Evolutionary conservation across 2,797 vertebrate genomes (phyloP), one percentile per base, ranked within the genome.

Genomic region (Lepus townsendii): DNA sequence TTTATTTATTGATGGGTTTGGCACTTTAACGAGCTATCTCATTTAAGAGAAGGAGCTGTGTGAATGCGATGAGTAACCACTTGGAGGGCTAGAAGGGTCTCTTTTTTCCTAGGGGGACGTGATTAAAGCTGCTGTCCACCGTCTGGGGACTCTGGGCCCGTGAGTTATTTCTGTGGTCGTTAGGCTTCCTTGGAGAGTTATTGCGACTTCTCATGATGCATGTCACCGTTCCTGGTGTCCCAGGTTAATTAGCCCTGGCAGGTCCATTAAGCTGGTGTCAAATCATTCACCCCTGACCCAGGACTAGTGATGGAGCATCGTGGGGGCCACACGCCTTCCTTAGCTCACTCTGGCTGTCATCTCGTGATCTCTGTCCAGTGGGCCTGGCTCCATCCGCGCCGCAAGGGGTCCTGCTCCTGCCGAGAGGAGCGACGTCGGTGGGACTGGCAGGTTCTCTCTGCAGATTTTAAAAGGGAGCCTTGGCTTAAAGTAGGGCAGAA

Each of bases 261-360:
- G 95, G 93, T 95, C 92, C 90, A 90, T 97, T 96, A 96, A 96
- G 83, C 75, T 92, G 38, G 72, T 85, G 26, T 89, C 92, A 69
- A 79, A 92, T 90, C 42, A 73, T 47, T 96, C 95, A 94, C 92
- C 85, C 83, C 86, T 95, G 85, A 96, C 93, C 95, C 88, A 92
- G 90, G 91, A 84, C 42, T 22, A 82, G 88, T 78, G 79, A 90
- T 93, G 92, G 95, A 96, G n/a, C 35, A 52, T 93, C 88, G 72
- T 32, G 27, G 50, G 26, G 30, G 71, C 92, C 92, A 71, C 4
- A 90, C 57, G 38, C 78, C 76, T 94, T 77, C 78, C 68, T 32
- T 50, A 50, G 62, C 50, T 77, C 72, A 57, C 77, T 94, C 94
- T 76, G 72, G 94, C 82, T 71, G 88, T 97, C 95, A 78, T 89